Base-by-base conservation (phyloP, 2,113 vertebrate genomes). In the Hoplias malabaricus region DNA sequence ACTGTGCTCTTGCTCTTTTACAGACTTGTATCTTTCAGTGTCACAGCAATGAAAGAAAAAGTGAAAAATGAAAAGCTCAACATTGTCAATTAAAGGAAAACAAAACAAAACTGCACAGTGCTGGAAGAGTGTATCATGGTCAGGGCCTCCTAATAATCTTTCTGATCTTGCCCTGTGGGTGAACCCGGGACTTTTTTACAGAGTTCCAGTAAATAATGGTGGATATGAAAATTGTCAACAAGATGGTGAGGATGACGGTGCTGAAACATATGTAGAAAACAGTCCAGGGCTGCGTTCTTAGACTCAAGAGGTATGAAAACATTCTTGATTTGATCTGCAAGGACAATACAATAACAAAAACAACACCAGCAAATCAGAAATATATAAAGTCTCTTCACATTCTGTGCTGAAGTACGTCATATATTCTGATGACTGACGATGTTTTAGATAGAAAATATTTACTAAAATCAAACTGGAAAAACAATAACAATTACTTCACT, bases 251-350 rank as follows among this genome's bases (percentile, higher is more conserved):
- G 88, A 90, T 87, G 89, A 95, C 88, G 84, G 86, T 81, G 89
- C 91, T 93, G 88, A 93, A 89, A 92, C 91, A 97, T 92, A 97
- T 95, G 84, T 91, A 90, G 91, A 95, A 94, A 89, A 97, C 93
- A 75, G 90, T 90, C 92, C 93, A 92, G 1, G 94, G 95, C 82
- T 75, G 93, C 77, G 91, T 94, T 92, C 91, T 94, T 88, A 96
- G 94, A 90, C 93, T 92, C 93, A 95, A 84, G 91, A 96, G 89
- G 94, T 95, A 96, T 72, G 95, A 92, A 86, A 93, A 85, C 91
- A 96, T 92, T 93, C 93, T 93, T 90, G 93, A 93, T 92, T 95
- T 96, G 91, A 96, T 90, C 95, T 97, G 94, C 87, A 96, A 96
- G 88, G 82, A 90, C 73, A 85, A 92, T 78, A 92, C 14, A 74